phyloP scores from a whole-genome alignment of 30 jellyfish, hydroid and myxozoan genomes.

The Nemopilema nomurai region DNA sequence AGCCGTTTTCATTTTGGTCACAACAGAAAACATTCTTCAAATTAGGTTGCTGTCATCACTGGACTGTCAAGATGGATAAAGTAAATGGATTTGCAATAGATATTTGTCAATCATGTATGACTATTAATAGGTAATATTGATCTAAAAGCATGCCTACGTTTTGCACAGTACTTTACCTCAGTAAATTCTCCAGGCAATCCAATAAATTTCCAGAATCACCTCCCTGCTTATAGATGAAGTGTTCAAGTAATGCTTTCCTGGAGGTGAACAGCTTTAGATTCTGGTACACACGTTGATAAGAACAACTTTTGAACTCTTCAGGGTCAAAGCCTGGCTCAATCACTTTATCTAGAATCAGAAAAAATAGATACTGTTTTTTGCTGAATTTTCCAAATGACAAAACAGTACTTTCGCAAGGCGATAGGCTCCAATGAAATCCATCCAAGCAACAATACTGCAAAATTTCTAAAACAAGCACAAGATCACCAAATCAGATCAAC shows the following conservation, averaged over 20 bases:
- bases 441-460: too few species aligned
- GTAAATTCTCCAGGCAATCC: constrained; percentile 35
- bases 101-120: too few species aligned
- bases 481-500: too few species aligned
- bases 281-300: constrained; percentile 63
- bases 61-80: not conserved
- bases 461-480: too few species aligned
- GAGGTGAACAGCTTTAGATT: constrained; percentile 33
- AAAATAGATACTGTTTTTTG: not conserved
- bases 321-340: constrained; percentile 34
- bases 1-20: too few species aligned
- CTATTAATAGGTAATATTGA: too few species aligned
- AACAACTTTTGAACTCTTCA: constrained; percentile 33
- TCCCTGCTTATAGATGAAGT: constrained; percentile 5
- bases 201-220: not conserved
- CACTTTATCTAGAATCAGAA: not conserved
- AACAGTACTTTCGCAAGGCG: too few species aligned
- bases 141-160: too few species aligned
- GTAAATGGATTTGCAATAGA: too few species aligned
- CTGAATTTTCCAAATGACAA: too few species aligned
- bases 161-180: constrained; percentile 32
- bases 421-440: too few species aligned
- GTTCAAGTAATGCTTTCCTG: not conserved
- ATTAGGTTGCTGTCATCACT: not conserved
- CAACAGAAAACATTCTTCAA: too few species aligned